Evolutionary conservation across 2,113 vertebrate genomes (phyloP), one percentile per base, ranked within the genome.

Genomic region (Empidonax traillii): DNA sequence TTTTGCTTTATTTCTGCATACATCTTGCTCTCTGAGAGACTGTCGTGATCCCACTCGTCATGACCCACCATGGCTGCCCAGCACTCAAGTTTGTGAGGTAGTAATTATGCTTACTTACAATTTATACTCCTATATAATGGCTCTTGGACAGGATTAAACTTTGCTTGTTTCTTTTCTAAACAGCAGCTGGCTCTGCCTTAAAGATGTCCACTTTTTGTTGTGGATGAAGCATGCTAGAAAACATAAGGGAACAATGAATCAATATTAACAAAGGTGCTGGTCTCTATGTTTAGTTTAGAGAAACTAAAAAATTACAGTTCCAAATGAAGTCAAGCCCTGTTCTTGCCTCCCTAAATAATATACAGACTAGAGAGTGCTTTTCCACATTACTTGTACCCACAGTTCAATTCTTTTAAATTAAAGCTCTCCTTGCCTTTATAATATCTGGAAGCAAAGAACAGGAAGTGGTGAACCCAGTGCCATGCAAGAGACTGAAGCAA

Each of bases 391-490:
- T 56, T 69, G 19, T 3, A 58, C 19, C 13, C 16, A 65, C 10
- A n/a, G 19, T 68, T 92, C 41, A 75, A 11, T 19, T 52, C 3
- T 49, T 89, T 46, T 17, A 61, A 76, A 49, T 39, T 16, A 92
- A 71, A 66, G 3, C 8, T 66, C 21, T 71, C 27, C 25, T 86
- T 78, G 25, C 16, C 18, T 77, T 83, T 73, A 22, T 49, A 92
- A 62, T 9, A 12, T 19, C 62, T 84, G 22, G 39, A 14, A 68
- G 58, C 18, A 79, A 90, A 76, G 17, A 27, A 74, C 3, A 5
- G 11, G 16, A 24, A 82, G 33, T 0, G 0, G 41, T 86, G 53
- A 84, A 68, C 10, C 6, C 2, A 5, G 6, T 49, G 37, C 5
- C 21, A 13, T n/a, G 18, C 17, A 71, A 51, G 19, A 81, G 9